Evolutionary conservation across 1,140 invertebrate species (phyloP), one percentile per base, ranked within the genome.

Genomic region (Papilio dardanus): DNA sequence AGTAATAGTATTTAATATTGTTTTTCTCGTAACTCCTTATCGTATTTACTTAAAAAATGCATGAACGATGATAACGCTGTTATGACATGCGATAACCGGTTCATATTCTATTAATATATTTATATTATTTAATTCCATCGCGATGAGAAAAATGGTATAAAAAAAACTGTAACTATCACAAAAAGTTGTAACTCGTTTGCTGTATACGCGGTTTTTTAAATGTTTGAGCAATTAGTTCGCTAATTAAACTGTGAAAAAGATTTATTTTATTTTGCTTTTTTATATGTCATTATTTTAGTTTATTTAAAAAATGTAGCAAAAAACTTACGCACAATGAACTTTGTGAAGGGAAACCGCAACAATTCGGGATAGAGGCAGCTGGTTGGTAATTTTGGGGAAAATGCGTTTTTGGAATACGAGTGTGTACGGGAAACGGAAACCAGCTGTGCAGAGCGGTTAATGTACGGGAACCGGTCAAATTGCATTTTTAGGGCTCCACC

Each of bases 401-500:
- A 88, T 84, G 88, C 88, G 88, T 85, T 91, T 90, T 85, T 84
- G 81, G 54, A 62, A 62, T 62, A 62, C 79, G 78, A 85, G 76
- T 80, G 76, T 81, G 74, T 79, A 83, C 88, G 83, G 89, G 86
- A 91, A 93, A 80, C 89, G 91, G 91, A 92, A 92, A 88, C 91
- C 90, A 92, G 86, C 82, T 92, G 91, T 84, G 88, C 87, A 86
- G 82, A 86, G 87, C 76, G 78, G 81, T 88, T 87, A 89, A 90
- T 90, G 87, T 81, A 89, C 89, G 88, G 80, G 80, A 87, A 84
- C 86, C 81, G 85, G 80, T 84, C 79, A 88, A 90, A 91, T 92
- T 92, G 91, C 89, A 89, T 92, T 92, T 91, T 91, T 92, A 90
- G 84, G 89, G 89, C 82, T 89, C 79, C 85, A 81, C 83, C 85